Evolutionary conservation across 2,888 invertebrate genomes (phyloP), one percentile per base, ranked within the genome.

Genomic region (Nasonovia ribisnigri): DNA sequence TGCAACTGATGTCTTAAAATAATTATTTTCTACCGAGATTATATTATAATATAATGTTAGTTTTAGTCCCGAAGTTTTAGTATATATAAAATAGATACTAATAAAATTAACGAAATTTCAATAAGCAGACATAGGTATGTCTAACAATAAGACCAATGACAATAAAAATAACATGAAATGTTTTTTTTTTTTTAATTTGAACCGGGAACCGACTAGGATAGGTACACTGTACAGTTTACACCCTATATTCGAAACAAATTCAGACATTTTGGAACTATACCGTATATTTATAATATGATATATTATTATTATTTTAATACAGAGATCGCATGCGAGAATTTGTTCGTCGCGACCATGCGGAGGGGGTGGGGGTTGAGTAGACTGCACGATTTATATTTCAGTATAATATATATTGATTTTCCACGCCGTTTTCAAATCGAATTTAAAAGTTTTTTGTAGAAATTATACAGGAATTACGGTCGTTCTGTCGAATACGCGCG

Each of bases 391-490:
- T 92, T 92, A 88, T 67, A 36, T 67, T 89, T 92, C 67, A 42
- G 67, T 88, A 43, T 92, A 89, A 43, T 46, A 46, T 46, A 46
- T 46, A 46, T 92, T 89, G 92, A 92, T 92, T 92, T 92, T 92
- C 77, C 48, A 42, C 89, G 46, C 57, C 26, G 92, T 92, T 92
- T 92, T 92, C 89, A 86, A 84, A 92, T 89, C 43, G 84, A 92
- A 92, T 92, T 88, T 88, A 88, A 93, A 93, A 89, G 84, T 92
- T 93, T 46, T 51, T 84, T 26, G 84, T 90, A 93, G 57, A 90
- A 93, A 89, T 93, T 93, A 93, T 57, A 84, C 84, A 77, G 89
- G 93, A 93, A 93, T 93, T 93, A 89, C 90, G 89, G 89, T 93
- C 89, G 88, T 88, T 92, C 88, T 57, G 89, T 84, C 86, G 57